These are phyloP conservation scores for Drosophila carrolli DNA, from an alignment of 1,140 invertebrate genomes.

Conservation along the genomic window DNA sequence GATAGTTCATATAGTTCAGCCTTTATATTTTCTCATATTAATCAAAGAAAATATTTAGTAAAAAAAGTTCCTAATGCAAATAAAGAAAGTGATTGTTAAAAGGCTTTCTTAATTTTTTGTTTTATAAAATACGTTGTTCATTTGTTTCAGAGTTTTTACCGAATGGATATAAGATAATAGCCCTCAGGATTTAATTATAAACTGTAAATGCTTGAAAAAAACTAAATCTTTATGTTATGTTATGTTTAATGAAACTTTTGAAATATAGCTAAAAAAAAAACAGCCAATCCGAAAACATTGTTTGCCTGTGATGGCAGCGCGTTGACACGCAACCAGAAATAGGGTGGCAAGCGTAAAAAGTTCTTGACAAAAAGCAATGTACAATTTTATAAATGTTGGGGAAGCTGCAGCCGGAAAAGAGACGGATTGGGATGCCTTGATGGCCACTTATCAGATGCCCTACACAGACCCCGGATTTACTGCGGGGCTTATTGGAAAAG, in stretches of 20 bases:
- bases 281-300: neutral
- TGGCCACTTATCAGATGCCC: slow-evolving; percentile 53
- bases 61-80: no score
- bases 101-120: no score
- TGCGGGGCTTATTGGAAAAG: slow-evolving; percentile 22
- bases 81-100: no score
- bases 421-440: slow-evolving; percentile 24
- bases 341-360: slow-evolving; percentile 44
- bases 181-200: no score
- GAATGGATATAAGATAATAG: no score
- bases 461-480: slow-evolving; percentile 27
- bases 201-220: neutral
- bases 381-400: slow-evolving; percentile 49
- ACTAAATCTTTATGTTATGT: neutral
- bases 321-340: slow-evolving; percentile 50
- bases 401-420: slow-evolving; percentile 20
- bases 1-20: no score
- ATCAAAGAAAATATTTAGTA: no score
- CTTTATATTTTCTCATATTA: no score
- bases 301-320: slow-evolving; percentile 14
- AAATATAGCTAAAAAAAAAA: slow-evolving; percentile 13
- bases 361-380: slow-evolving; percentile 51
- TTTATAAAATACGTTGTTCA: no score
- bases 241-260: neutral
- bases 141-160: no score